Base-by-base conservation (phyloP, 1,140 invertebrate genomes). In the Diorhabda elongata region DNA sequence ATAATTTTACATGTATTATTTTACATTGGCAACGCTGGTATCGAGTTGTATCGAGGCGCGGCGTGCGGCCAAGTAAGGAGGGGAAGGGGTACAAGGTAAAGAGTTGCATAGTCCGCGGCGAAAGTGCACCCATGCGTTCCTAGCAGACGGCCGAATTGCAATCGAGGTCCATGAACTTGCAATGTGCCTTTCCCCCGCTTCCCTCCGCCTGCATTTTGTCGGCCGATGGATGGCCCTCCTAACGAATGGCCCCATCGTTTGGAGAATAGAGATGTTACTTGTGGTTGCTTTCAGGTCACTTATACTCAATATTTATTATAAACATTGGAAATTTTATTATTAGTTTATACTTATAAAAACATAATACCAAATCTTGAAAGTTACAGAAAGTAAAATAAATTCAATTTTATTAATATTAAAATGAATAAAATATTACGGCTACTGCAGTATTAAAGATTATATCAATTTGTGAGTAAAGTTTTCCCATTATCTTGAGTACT, bases 121-220 rank as follows among this genome's bases (percentile, higher is more conserved):
- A 78, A 79, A 79, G 78, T 79, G 78, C 78, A 78, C 69, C 78
- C 78, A 79, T 79, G 78, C 78, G 78, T 79, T 79, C 76, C 76
- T 79, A 79, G 78, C 78, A 79, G 78, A 79, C 78, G 78, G 76
- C 75, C 78, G 78, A 79, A 79, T 79, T 79, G 78, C 78, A 78
- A 68, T 73, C 65, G 76, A 69, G 77, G 76, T 76, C 75, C 77
- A 74, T 77, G 76, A 77, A 77, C 74, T 75, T 69, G 65, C 67
- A 44, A 45, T 42, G 60, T 26, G 41, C 63, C 66, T 26, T 26
- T 69, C 67, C 71, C 47, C 47, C n/a, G 6, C 47, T 52, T n/a
- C n/a, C n/a, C 47, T 52, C 47, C n/a, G n/a, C 47, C 67, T 65
- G 41, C 45, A 45, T 58, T 58, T 68, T 67, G n/a, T 69, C 58